Conservation (phyloP, 2,888 invertebrate species). For the Epistrophe eligans region DNA sequence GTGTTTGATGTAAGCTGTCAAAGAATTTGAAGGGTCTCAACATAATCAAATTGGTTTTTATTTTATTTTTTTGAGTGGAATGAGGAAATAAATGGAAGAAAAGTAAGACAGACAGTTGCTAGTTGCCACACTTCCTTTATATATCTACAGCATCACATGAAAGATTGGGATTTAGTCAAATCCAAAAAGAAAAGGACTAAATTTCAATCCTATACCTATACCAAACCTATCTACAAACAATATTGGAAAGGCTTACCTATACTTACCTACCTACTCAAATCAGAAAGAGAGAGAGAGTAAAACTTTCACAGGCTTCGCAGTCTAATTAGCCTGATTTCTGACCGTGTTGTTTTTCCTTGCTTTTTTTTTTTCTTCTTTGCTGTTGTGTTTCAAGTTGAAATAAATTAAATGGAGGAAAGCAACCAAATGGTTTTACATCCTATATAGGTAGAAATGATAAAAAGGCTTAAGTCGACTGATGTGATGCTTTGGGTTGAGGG, state of each 20-base stretch:
- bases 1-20: slow-evolving; percentile 71
- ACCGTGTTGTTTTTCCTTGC: slow-evolving; percentile 33
- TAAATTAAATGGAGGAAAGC: slow-evolving; percentile 46
- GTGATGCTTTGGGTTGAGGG: background rate
- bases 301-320: slow-evolving; percentile 65
- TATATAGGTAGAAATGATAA: slow-evolving; percentile 17
- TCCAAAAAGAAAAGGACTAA: slow-evolving; percentile 6
- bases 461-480: slow-evolving; percentile 32
- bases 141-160: slow-evolving; percentile 9
- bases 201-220: slow-evolving; percentile 24
- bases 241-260: slow-evolving; percentile 38
- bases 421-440: slow-evolving; percentile 11
- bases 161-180: slow-evolving; percentile 48
- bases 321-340: slow-evolving; percentile 73
- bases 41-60: slow-evolving; percentile 16
- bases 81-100: slow-evolving; percentile 23
- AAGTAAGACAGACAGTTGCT: slow-evolving; percentile 25
- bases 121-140: slow-evolving; percentile 20
- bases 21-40: slow-evolving; percentile 47
- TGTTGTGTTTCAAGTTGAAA: slow-evolving; percentile 31
- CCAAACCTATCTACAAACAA: background rate
- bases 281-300: background rate
- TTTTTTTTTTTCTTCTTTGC: slow-evolving; percentile 15
- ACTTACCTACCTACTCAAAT: no score
- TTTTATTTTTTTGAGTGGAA: slow-evolving; percentile 24